Conservation (phyloP, 2,888 invertebrate genomes). For the Eupithecia subfuscata region DNA sequence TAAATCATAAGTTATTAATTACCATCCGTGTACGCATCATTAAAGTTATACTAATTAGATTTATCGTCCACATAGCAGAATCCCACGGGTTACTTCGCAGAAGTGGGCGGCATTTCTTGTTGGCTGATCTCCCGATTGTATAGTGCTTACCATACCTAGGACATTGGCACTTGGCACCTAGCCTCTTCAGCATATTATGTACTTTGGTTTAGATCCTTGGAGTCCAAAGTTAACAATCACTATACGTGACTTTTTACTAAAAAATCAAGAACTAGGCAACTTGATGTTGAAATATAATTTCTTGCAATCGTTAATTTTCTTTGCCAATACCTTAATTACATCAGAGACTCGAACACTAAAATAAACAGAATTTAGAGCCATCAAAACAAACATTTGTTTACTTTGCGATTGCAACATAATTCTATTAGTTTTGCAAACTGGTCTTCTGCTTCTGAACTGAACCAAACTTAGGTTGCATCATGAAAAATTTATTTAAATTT, state of each 20-base stretch:
- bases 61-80: conserved; percentile 22
- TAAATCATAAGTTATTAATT: background rate
- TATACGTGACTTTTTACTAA: conserved; percentile 28
- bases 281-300: background rate
- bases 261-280: background rate
- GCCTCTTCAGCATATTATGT: background rate
- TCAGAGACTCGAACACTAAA: background rate
- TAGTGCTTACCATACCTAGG: background rate
- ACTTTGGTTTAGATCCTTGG: background rate
- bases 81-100: conserved; percentile 29
- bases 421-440: background rate
- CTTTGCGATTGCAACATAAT: background rate
- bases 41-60: conserved; percentile 17
- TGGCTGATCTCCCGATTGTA: background rate
- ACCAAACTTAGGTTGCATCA: background rate
- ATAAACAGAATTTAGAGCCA: background rate
- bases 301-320: background rate
- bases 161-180: conserved; percentile 1
- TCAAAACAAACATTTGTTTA: background rate
- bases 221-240: conserved; percentile 12
- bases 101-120: background rate
- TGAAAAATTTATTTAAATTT: background rate
- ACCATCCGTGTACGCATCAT: background rate
- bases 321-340: background rate
- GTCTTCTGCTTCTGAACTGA: background rate